Evolutionary conservation across 23 tunicate species (phyloP).

Genomic region (Clavelina lepadiformis): DNA sequence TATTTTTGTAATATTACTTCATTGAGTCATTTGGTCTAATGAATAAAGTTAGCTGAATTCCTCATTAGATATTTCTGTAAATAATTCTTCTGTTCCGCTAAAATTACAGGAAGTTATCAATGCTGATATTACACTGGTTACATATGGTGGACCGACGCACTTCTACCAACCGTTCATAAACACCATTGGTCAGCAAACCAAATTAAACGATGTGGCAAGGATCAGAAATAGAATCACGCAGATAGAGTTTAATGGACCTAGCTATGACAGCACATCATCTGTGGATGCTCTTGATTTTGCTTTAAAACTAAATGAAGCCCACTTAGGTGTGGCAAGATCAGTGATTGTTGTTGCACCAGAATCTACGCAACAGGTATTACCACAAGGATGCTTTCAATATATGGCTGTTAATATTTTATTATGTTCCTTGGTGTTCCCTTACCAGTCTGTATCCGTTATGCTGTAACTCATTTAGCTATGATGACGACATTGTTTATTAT

Average conservation of each 20-base stretch:
- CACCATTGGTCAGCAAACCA: neutral
- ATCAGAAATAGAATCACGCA: neutral
- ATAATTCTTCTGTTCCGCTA: too few relatives aligned
- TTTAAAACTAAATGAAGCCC: neutral
- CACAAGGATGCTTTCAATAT: too few relatives aligned
- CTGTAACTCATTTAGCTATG: too few relatives aligned
- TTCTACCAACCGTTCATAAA: slow-evolving; percentile 15
- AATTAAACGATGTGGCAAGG: neutral
- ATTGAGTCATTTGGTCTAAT: too few relatives aligned
- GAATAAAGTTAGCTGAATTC: too few relatives aligned
- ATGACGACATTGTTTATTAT: too few relatives aligned
- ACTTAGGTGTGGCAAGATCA: neutral
- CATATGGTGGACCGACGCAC: slow-evolving; percentile 17
- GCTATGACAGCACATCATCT: slow-evolving; percentile 1
- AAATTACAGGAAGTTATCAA: too few relatives aligned
- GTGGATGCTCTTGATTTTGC: neutral
- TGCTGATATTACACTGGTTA: slow-evolving; percentile 4
- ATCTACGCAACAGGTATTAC: neutral
- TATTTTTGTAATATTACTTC: too few relatives aligned
- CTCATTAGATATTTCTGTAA: too few relatives aligned
- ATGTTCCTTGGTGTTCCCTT: too few relatives aligned
- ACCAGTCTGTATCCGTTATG: too few relatives aligned
- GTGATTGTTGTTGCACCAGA: slow-evolving; percentile 16
- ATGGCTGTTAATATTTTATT: too few relatives aligned
- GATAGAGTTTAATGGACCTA: slow-evolving; percentile 13